These are phyloP conservation scores for Plutella xylostella DNA, from an alignment of 2,888 invertebrate genomes.

Conservation along the genomic window DNA sequence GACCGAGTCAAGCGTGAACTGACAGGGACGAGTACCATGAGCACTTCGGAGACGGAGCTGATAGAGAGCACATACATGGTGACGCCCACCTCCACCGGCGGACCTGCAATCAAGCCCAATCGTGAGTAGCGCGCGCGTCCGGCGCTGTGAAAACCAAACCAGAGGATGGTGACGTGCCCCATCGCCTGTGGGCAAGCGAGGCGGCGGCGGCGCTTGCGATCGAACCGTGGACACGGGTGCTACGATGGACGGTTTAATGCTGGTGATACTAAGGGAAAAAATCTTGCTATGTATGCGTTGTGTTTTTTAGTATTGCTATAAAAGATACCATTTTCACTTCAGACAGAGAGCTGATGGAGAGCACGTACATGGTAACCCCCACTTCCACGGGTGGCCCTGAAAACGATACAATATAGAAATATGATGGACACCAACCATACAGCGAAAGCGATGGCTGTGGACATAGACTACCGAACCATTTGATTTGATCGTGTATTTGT, in stretches of 20 bases:
- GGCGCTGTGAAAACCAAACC: constrained; percentile 59
- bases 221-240: constrained; percentile 67
- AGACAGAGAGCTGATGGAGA: constrained; percentile 84
- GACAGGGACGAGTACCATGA: constrained; percentile 85
- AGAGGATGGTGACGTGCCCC: constrained; percentile 50
- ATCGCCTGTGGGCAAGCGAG: constrained; percentile 30
- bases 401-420: constrained; percentile 62
- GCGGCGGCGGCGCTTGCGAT: too few species aligned
- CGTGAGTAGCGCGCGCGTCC: constrained; percentile 49
- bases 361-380: constrained; percentile 85
- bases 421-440: too few species aligned
- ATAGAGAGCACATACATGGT: constrained; percentile 99
- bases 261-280: constrained; percentile 56
- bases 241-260: constrained; percentile 65
- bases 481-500: too few species aligned
- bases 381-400: constrained; percentile 84
- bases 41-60: constrained; percentile 98
- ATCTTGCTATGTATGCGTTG: constrained; percentile 61
- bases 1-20: constrained; percentile 63
- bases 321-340: constrained; percentile 80
- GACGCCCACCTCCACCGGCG: constrained; percentile 97
- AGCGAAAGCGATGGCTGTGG: too few species aligned
- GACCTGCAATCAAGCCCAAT: constrained; percentile 83
- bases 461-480: too few species aligned
- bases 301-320: constrained; percentile 54